A percentile compares a stretch with the other conserved stretches of the same genome.
Evolutionary conservation across 2,113 vertebrate genomes (phyloP).

Genomic region (Brachypodius melanocephalos): DNA sequence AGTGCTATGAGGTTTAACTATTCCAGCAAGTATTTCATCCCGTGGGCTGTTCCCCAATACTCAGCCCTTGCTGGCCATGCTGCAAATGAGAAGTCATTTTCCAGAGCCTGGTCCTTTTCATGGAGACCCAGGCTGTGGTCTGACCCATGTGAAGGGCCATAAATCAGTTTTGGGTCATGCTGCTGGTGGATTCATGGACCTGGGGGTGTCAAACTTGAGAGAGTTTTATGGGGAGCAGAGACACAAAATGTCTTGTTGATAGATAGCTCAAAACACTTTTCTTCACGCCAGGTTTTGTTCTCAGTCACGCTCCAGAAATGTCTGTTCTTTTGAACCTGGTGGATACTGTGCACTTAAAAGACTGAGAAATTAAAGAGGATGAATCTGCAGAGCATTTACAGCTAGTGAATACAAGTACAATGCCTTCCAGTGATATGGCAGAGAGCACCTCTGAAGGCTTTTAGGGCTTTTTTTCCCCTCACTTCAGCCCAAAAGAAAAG

Average conservation of each 20-base stretch:
- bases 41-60: background rate
- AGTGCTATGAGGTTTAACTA: background rate
- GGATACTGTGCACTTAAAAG: slow-evolving; percentile 5
- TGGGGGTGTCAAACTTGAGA: background rate
- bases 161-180: background rate
- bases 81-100: background rate
- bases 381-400: background rate
- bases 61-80: background rate
- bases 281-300: background rate
- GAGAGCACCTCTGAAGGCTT: background rate
- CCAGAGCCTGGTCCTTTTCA: background rate
- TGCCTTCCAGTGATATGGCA: background rate
- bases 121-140: background rate
- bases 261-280: background rate
- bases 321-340: slow-evolving; percentile 16
- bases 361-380: slow-evolving; percentile 35
- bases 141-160: background rate
- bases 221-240: background rate
- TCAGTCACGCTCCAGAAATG: background rate
- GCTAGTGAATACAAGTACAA: background rate
- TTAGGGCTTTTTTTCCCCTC: background rate
- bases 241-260: background rate
- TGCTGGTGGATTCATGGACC: background rate
- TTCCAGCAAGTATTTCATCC: background rate
- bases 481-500: background rate